Evolutionary conservation across 1,140 invertebrate genomes (phyloP).

Genomic region (Drosophila suzukii): DNA sequence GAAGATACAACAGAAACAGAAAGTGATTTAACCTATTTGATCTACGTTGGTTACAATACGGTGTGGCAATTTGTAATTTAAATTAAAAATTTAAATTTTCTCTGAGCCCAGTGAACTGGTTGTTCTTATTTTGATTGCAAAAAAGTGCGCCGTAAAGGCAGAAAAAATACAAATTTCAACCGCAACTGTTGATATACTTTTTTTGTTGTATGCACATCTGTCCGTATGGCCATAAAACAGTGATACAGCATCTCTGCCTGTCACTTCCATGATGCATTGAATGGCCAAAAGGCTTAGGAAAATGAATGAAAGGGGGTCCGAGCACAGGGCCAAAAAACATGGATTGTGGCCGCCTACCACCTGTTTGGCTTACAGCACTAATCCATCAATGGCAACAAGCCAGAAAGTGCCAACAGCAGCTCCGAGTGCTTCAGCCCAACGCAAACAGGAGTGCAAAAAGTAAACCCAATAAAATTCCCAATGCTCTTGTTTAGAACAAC

Average conservation of each 20-base stretch:
- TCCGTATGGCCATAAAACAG: slow-evolving; percentile 11
- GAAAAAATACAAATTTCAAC: neutral
- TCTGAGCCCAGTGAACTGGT: neutral
- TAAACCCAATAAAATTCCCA: slow-evolving; percentile 68
- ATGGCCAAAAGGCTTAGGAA: slow-evolving; percentile 39
- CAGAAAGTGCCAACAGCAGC: slow-evolving; percentile 58
- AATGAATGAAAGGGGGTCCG: neutral
- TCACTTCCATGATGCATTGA: slow-evolving; percentile 52
- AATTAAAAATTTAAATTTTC: neutral
- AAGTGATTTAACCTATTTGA: no score
- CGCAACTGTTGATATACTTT: slow-evolving; percentile 7
- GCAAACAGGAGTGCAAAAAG: slow-evolving; percentile 39
- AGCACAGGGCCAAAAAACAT: neutral
- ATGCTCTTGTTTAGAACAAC: slow-evolving; percentile 39
- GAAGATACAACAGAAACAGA: no score
- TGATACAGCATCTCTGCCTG: slow-evolving; percentile 37
- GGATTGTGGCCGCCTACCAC: slow-evolving; percentile 20
- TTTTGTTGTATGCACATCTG: neutral
- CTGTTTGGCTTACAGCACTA: slow-evolving; percentile 60
- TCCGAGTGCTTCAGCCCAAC: slow-evolving; percentile 41
- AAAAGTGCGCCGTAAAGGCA: neutral
- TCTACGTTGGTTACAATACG: no score
- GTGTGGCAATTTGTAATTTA: neutral
- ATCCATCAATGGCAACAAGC: slow-evolving; percentile 68
- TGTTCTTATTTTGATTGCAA: neutral